These are phyloP conservation scores for Ctenochaetus hawaiiensis DNA, from an alignment of 2,797 vertebrate species.

Conservation along the genomic window DNA sequence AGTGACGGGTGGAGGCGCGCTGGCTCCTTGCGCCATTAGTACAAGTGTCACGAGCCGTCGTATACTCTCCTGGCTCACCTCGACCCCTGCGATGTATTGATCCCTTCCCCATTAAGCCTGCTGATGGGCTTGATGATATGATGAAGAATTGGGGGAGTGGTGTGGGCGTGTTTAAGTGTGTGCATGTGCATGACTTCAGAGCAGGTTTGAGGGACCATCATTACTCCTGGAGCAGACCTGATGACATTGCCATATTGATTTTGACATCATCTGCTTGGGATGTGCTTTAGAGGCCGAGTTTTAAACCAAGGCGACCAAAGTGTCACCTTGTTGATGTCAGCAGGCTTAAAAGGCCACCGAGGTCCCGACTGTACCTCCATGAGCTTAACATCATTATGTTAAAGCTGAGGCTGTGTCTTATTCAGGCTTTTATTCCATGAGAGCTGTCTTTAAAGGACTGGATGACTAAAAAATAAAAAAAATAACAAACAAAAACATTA, in stretches of 20 bases:
- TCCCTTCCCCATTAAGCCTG: slow-evolving; percentile 71
- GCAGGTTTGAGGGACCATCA: slow-evolving; percentile 54
- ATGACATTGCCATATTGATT: slow-evolving; percentile 84
- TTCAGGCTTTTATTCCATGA: neutral
- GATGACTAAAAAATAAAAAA: neutral
- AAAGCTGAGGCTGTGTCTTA: slow-evolving; percentile 9
- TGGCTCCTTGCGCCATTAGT: slow-evolving; percentile 60
- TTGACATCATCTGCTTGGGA: slow-evolving; percentile 77
- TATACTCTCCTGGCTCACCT: slow-evolving; percentile 53
- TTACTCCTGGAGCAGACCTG: slow-evolving; percentile 63
- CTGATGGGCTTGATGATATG: slow-evolving; percentile 81
- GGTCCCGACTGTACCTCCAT: slow-evolving; percentile 15
- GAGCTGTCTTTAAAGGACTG: neutral
- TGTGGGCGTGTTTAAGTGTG: slow-evolving; percentile 62
- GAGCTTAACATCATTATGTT: slow-evolving; percentile 15
- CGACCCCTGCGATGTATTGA: slow-evolving; percentile 76
- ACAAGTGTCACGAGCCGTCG: slow-evolving; percentile 69
- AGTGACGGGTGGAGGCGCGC: slow-evolving; percentile 44
- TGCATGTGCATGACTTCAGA: slow-evolving; percentile 63
- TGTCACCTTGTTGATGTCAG: slow-evolving; percentile 79
- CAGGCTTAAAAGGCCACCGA: slow-evolving; percentile 51
- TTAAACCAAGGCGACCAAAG: slow-evolving; percentile 66
- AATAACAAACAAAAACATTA: too few relatives aligned
- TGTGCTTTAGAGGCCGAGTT: slow-evolving; percentile 57
- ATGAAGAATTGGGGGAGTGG: slow-evolving; percentile 63